phyloP scores from a whole-genome alignment of 2,797 vertebrate species.

The Xiphorhynchus erythropygius region DNA sequence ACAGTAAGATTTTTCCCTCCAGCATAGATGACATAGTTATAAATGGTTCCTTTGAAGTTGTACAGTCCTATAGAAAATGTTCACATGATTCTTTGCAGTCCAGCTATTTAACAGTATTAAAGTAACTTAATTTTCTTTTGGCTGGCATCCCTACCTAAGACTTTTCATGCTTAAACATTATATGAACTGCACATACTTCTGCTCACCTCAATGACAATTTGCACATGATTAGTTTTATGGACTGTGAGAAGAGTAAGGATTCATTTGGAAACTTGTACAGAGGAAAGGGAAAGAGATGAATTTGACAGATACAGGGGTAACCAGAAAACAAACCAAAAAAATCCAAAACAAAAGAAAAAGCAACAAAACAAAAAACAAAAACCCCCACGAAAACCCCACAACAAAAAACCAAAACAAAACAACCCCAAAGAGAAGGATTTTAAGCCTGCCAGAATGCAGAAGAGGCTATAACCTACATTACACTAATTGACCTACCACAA shows the following conservation, averaged over 20 bases:
- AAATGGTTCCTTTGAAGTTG: slow-evolving; percentile 60
- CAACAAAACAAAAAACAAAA: too few relatives aligned
- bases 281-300: not conserved
- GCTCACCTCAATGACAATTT: slow-evolving; percentile 30
- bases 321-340: not conserved
- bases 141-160: not conserved
- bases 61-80: slow-evolving; percentile 41
- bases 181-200: not conserved
- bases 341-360: rapidly evolving
- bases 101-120: slow-evolving; percentile 45
- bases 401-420: not conserved
- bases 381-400: too few relatives aligned
- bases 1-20: slow-evolving; percentile 43
- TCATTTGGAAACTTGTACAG: not conserved
- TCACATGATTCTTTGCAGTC: slow-evolving; percentile 46
- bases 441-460: not conserved
- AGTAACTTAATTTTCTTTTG: slow-evolving; percentile 48
- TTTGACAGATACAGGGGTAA: not conserved
- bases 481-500: not conserved
- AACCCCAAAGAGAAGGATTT: not conserved
- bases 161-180: not conserved
- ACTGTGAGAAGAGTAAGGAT: slow-evolving; percentile 21
- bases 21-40: slow-evolving; percentile 43
- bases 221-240: not conserved
- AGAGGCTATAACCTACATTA: not conserved